These are phyloP conservation scores for Pseudolycoriella hygida DNA, from an alignment of 2,888 invertebrate genomes.

Conservation along the genomic window DNA sequence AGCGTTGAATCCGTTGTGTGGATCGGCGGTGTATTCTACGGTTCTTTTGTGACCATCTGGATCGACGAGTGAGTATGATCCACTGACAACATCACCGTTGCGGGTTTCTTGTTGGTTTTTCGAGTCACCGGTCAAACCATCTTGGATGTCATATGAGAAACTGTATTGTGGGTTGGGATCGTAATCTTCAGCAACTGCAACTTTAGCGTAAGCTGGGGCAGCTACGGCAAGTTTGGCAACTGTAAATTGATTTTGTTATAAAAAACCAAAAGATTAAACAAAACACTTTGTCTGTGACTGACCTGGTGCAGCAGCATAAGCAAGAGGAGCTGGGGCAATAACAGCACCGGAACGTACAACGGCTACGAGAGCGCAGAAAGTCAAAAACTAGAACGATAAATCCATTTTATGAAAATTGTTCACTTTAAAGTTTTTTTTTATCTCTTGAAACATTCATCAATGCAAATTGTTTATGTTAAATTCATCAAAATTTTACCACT, in stretches of 20 bases:
- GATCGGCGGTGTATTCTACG: constrained; percentile 39
- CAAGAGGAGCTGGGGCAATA: constrained; percentile 11
- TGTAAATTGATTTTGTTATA: neutral
- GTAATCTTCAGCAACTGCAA: constrained; percentile 20
- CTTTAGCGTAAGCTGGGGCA: constrained; percentile 12
- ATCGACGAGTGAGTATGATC: constrained; percentile 32
- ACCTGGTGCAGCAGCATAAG: constrained; percentile 8
- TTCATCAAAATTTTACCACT: too few species aligned
- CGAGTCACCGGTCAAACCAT: constrained; percentile 31
- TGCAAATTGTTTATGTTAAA: too few species aligned
- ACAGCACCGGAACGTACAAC: constrained; percentile 15
- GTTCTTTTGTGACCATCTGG: constrained; percentile 45
- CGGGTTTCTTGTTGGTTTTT: constrained; percentile 43
- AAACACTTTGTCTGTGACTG: neutral
- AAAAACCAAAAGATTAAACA: neutral
- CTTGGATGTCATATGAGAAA: constrained; percentile 33
- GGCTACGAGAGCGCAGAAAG: constrained; percentile 15
- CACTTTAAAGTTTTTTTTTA: neutral
- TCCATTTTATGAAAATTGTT: neutral
- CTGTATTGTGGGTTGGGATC: constrained; percentile 30
- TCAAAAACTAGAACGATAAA: constrained; percentile 13
- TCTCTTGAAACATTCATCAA: neutral
- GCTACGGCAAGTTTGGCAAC: constrained; percentile 16
- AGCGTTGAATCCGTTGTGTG: constrained; percentile 29
- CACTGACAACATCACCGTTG: constrained; percentile 43